Evolutionary conservation across 2,797 vertebrate genomes (phyloP).

Genomic region (Gobio occitaniae): DNA sequence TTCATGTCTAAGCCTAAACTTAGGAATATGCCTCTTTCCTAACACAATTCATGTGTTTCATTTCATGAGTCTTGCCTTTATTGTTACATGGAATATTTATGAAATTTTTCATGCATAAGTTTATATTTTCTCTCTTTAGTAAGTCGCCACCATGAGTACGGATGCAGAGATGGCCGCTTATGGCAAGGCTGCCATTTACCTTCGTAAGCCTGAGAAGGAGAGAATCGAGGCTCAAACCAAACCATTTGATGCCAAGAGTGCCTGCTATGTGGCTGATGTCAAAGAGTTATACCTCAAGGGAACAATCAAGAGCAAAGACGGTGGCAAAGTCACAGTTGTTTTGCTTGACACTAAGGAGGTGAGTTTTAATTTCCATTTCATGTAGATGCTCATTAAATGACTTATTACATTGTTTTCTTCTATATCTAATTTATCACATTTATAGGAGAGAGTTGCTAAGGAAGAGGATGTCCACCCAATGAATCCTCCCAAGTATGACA

Average conservation of each 20-base stretch:
- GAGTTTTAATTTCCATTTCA: too few relatives aligned
- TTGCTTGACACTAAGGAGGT: too few relatives aligned
- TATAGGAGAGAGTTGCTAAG: conserved; percentile 47
- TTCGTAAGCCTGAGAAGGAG: background rate
- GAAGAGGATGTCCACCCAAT: conserved; percentile 68
- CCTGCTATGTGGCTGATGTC: too few relatives aligned
- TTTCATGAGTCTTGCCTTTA: too few relatives aligned
- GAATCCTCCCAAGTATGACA: conserved; percentile 85
- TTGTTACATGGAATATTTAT: too few relatives aligned
- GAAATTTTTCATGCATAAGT: background rate
- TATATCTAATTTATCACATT: background rate
- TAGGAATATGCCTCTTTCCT: background rate
- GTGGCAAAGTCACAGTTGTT: too few relatives aligned
- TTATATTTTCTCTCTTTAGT: background rate
- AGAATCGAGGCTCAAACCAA: too few relatives aligned
- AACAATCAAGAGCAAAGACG: too few relatives aligned
- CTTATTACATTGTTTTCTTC: background rate
- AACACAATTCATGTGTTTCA: too few relatives aligned
- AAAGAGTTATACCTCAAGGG: too few relatives aligned
- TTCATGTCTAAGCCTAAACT: background rate
- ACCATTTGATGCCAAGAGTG: too few relatives aligned
- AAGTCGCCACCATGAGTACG: background rate
- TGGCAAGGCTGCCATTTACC: background rate
- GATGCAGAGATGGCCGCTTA: background rate
- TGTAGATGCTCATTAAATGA: too few relatives aligned